phyloP scores from a whole-genome alignment of 2,797 vertebrate genomes.

The Sebastes trivittatus region DNA sequence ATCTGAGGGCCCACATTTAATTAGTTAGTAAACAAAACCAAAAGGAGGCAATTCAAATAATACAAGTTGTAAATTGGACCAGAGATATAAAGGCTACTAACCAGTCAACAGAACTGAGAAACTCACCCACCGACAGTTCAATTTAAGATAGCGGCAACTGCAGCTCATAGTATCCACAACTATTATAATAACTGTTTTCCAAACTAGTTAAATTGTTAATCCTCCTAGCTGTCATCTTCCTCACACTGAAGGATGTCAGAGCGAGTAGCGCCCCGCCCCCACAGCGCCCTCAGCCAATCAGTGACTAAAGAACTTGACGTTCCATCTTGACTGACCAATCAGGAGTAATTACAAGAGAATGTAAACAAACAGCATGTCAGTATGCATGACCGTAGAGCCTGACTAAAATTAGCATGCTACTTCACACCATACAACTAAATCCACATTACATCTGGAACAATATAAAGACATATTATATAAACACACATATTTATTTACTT shows the following conservation, averaged over 20 bases:
- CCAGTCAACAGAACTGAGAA: not conserved
- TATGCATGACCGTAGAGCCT: not conserved
- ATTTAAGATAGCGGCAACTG: too few species aligned
- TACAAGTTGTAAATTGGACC: not conserved
- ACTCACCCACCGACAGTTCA: not conserved
- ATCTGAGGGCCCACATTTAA: not conserved
- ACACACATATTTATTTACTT: too few species aligned
- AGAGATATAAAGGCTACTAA: not conserved
- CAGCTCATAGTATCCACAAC: not conserved
- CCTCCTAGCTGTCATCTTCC: not conserved
- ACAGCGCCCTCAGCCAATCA: not conserved
- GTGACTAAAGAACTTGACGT: not conserved
- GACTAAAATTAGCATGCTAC: too few species aligned
- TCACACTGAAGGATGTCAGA: too few species aligned
- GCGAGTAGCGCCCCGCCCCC: too few species aligned
- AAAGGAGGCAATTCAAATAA: not conserved
- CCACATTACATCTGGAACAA: too few species aligned
- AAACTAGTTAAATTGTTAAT: not conserved
- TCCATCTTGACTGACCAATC: not conserved
- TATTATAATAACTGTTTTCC: not conserved
- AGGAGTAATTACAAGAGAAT: not conserved
- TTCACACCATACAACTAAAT: not conserved
- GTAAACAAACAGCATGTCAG: not conserved
- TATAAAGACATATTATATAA: too few species aligned
- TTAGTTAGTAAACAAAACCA: not conserved